phyloP scores from a whole-genome alignment of 2,113 vertebrate genomes.

The Paralichthys olivaceus region DNA sequence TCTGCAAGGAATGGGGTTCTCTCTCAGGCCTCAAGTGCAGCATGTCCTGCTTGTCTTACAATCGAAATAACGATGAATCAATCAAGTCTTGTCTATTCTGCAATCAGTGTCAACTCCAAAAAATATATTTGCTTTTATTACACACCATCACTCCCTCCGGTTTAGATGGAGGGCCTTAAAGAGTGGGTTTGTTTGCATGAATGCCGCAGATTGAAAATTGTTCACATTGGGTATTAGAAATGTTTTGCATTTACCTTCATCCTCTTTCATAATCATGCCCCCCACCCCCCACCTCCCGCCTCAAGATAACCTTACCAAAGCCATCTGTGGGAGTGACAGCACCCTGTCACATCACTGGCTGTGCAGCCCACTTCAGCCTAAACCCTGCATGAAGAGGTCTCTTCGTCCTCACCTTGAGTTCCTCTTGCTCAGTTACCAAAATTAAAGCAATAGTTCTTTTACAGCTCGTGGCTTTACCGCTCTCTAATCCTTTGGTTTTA shows the following conservation, averaged over 20 bases:
- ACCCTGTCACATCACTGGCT: slow-evolving; percentile 7
- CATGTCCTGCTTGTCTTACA: slow-evolving; percentile 57
- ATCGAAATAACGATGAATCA: slow-evolving; percentile 62
- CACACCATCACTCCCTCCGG: slow-evolving; percentile 10
- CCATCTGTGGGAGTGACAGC: slow-evolving; percentile 35
- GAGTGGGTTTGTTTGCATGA: background rate
- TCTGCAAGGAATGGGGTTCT: slow-evolving; percentile 27
- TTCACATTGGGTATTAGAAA: slow-evolving; percentile 20
- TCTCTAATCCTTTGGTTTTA: slow-evolving; percentile 25
- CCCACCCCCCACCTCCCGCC: too few species aligned
- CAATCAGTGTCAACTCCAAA: slow-evolving; percentile 51
- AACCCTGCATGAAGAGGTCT: slow-evolving; percentile 5
- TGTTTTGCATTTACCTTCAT: slow-evolving; percentile 3
- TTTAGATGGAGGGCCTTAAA: background rate
- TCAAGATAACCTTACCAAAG: slow-evolving; percentile 41
- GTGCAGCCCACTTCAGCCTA: slow-evolving; percentile 11
- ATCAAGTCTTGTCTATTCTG: slow-evolving; percentile 48
- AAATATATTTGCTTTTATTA: background rate
- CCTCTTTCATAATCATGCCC: background rate
- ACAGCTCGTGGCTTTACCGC: slow-evolving; percentile 23
- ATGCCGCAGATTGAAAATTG: slow-evolving; percentile 12
- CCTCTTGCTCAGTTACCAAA: slow-evolving; percentile 59
- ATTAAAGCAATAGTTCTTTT: slow-evolving; percentile 79
- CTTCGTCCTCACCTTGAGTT: slow-evolving; percentile 27
- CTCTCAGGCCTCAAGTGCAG: slow-evolving; percentile 48